A percentile compares a stretch with the other conserved stretches of the same genome.
These are phyloP conservation scores for Herminia tarsipennalis DNA, from an alignment of 2,888 invertebrate species.

Conservation along the genomic window DNA sequence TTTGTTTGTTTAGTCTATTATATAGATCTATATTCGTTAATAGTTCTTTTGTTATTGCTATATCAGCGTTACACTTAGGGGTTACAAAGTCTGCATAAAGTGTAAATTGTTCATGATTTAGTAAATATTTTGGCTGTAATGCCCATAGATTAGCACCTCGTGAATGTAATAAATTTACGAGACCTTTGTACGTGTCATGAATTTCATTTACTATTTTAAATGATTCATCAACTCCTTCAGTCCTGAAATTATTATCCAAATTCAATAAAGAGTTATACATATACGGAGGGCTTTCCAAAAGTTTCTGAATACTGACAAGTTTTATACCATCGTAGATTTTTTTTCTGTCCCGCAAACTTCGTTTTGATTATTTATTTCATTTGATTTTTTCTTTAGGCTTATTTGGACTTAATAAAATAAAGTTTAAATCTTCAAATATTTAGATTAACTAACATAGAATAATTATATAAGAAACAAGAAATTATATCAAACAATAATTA, in stretches of 20 bases:
- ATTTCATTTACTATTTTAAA: constrained; percentile 70
- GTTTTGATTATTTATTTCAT: too few relatives aligned
- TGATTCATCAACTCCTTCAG: constrained; percentile 59
- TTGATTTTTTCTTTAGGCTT: too few relatives aligned
- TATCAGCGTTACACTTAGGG: constrained; percentile 66
- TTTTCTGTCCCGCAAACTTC: too few relatives aligned
- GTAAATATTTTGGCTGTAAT: constrained; percentile 67
- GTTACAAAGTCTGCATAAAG: constrained; percentile 62
- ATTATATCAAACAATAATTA: too few relatives aligned
- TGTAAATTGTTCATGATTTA: constrained; percentile 73
- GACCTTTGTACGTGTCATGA: constrained; percentile 71
- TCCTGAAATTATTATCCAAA: constrained; percentile 48
- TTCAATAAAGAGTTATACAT: constrained; percentile 7
- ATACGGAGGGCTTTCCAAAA: too few relatives aligned
- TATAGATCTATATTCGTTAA: constrained; percentile 57
- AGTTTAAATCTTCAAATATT: too few relatives aligned
- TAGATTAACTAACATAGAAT: too few relatives aligned
- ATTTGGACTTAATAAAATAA: too few relatives aligned
- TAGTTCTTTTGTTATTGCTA: constrained; percentile 59
- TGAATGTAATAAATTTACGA: constrained; percentile 63
- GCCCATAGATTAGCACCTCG: constrained; percentile 70
- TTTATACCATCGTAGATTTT: too few relatives aligned
- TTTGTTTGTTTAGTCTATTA: constrained; percentile 73
- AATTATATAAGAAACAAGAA: too few relatives aligned
- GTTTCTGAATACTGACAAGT: too few relatives aligned